These are phyloP conservation scores for Indicator maculatus DNA, from an alignment of 2,113 vertebrate genomes.

Conservation along the genomic window DNA sequence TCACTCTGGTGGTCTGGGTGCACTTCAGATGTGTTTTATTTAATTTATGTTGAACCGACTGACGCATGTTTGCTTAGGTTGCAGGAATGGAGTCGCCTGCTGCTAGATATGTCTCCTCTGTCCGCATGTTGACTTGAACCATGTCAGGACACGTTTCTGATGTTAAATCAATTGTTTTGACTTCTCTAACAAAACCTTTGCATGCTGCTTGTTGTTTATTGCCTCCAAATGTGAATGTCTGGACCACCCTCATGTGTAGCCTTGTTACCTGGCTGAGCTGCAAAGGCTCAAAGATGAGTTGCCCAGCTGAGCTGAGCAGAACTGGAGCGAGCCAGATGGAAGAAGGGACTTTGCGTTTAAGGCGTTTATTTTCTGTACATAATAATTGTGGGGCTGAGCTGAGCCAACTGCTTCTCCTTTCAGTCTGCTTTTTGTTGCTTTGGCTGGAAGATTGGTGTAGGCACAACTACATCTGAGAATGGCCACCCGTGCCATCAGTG, in stretches of 20 bases:
- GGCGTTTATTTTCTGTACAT: conserved; percentile 38
- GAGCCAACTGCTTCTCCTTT: conserved; percentile 28
- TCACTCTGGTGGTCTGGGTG: not conserved
- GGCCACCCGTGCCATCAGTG: not conserved
- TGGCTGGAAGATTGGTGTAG: not conserved
- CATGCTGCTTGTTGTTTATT: conserved; percentile 56
- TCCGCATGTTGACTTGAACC: conserved; percentile 42
- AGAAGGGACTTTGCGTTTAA: not conserved
- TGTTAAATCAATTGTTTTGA: conserved; percentile 3
- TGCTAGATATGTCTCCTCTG: not conserved
- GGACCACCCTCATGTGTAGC: conserved; percentile 30
- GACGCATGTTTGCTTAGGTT: conserved; percentile 17
- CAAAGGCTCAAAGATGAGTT: not conserved
- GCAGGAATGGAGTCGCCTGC: not conserved
- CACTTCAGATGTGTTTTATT: not conserved
- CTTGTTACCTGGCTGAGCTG: not conserved
- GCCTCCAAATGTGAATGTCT: conserved; percentile 16
- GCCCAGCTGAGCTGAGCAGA: not conserved
- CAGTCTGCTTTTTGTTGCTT: not conserved
- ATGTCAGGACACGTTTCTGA: not conserved
- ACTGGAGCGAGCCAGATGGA: not conserved
- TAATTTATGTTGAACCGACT: conserved; percentile 10
- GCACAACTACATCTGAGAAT: conserved; percentile 16
- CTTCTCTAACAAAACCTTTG: conserved; percentile 34
- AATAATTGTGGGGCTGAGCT: not conserved